A percentile compares a stretch with the other conserved stretches of the same genome.
These are phyloP conservation scores for Phortica variegata DNA, from an alignment of 1,140 invertebrate species.

Conservation along the genomic window DNA sequence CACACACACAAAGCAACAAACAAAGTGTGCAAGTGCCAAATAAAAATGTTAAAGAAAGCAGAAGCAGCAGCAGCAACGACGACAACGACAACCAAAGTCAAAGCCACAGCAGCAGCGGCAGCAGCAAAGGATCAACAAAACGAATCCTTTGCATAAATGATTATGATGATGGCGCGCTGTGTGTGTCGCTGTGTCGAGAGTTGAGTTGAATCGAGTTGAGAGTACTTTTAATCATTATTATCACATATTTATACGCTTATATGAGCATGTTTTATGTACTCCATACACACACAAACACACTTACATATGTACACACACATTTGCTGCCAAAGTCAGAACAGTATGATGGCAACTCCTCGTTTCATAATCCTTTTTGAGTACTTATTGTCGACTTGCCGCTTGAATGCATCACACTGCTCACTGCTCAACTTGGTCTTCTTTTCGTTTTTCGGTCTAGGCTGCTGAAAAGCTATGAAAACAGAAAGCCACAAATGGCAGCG, in stretches of 20 bases:
- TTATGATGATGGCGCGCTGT: conserved; percentile 51
- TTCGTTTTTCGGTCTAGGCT: too few relatives aligned
- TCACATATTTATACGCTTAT: conserved; percentile 58
- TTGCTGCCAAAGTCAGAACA: conserved; percentile 9
- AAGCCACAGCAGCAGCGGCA: conserved; percentile 7
- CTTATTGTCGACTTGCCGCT: neutral
- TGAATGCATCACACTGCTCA: neutral
- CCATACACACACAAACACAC: conserved; percentile 18
- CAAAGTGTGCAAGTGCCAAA: neutral
- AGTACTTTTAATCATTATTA: conserved; percentile 57
- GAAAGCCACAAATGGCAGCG: conserved; percentile 56
- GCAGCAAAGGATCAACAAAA: conserved; percentile 1
- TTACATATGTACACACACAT: conserved; percentile 7
- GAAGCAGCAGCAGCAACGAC: conserved; percentile 9
- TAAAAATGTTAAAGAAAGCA: neutral
- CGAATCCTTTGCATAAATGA: conserved; percentile 56
- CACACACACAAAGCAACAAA: neutral
- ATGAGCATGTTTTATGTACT: conserved; percentile 58
- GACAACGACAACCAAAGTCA: too few relatives aligned
- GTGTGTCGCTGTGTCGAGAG: too few relatives aligned
- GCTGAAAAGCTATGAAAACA: conserved; percentile 33
- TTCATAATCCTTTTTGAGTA: conserved; percentile 40
- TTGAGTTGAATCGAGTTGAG: conserved; percentile 45
- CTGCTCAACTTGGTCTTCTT: conserved; percentile 18
- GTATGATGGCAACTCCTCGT: neutral